These are phyloP conservation scores for Dendrophyllia cribrosa DNA, from an alignment of 64 coral and sea anemone species.

Conservation along the genomic window DNA sequence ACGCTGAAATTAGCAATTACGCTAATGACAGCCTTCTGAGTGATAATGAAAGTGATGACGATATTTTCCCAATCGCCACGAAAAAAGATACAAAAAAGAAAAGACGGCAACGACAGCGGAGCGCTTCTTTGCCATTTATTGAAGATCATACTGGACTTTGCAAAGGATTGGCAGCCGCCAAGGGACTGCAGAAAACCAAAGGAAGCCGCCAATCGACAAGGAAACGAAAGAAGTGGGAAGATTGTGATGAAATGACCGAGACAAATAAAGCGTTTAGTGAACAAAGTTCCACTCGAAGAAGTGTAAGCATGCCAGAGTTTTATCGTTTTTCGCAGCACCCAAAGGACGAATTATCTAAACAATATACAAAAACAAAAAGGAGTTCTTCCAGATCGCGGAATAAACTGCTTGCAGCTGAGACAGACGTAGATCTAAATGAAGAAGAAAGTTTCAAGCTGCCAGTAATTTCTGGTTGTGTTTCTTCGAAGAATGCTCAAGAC, in stretches of 20 bases:
- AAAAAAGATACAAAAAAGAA: not conserved
- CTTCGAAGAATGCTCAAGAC: not conserved
- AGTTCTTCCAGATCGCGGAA: not conserved
- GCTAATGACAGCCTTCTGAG: slow-evolving; percentile 2
- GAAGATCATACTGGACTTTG: slow-evolving; percentile 1
- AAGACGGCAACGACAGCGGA: not conserved
- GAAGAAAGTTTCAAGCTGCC: slow-evolving; percentile 18
- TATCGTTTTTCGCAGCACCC: not conserved
- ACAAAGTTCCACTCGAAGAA: slow-evolving; percentile 17
- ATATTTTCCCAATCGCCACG: not conserved
- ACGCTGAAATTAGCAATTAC: not conserved
- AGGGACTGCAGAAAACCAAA: not conserved
- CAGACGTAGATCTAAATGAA: not conserved
- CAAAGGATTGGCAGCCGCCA: not conserved
- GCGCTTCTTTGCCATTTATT: slow-evolving; percentile 25
- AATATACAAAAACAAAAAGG: not conserved
- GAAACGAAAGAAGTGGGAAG: not conserved
- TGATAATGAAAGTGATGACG: slow-evolving; percentile 11
- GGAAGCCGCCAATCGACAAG: not conserved
- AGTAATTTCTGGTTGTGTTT: not conserved
- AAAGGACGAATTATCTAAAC: not conserved
- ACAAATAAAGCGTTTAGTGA: not conserved
- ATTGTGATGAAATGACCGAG: not conserved
- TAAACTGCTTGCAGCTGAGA: not conserved
- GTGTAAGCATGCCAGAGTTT: slow-evolving; percentile 68